These are phyloP conservation scores for Heliconius hortense DNA, from an alignment of 2,888 invertebrate genomes.

Conservation along the genomic window DNA sequence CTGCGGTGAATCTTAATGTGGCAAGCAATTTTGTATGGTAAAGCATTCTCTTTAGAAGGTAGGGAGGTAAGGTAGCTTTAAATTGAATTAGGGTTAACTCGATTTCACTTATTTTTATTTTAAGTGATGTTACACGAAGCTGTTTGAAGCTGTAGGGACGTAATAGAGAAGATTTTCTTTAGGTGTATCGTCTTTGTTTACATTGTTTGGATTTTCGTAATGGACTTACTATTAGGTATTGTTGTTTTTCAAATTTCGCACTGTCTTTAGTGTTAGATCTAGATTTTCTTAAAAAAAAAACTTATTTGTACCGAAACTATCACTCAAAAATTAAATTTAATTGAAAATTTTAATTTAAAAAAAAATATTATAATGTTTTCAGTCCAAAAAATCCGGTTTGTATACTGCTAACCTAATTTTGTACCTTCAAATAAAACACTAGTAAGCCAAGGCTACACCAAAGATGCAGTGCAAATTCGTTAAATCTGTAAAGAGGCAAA, in stretches of 20 bases:
- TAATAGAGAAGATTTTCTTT: not conserved
- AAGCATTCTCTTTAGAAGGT: constrained; percentile 17
- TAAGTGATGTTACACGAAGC: not conserved
- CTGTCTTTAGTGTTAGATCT: too few species aligned
- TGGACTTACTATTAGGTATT: not conserved
- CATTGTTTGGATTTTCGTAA: not conserved
- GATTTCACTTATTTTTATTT: constrained; percentile 9
- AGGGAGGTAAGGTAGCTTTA: not conserved
- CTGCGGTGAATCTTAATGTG: constrained; percentile 23
- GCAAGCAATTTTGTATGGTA: constrained; percentile 16
- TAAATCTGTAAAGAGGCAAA: constrained; percentile 21
- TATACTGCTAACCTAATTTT: not conserved
- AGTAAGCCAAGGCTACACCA: not conserved
- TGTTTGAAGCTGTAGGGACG: not conserved
- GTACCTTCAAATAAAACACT: not conserved
- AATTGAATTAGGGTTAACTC: constrained; percentile 14
- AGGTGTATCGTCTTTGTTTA: not conserved
- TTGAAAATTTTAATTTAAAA: not conserved
- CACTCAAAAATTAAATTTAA: not conserved
- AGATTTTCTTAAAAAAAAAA: too few species aligned
- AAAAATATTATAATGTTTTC: not conserved
- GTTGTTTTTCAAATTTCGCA: too few species aligned
- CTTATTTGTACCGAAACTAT: too few species aligned
- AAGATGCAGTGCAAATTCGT: constrained; percentile 22
- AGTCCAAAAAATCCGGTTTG: not conserved